Base-by-base conservation (phyloP, 2,113 vertebrate genomes). In the Pao palembangensis region DNA sequence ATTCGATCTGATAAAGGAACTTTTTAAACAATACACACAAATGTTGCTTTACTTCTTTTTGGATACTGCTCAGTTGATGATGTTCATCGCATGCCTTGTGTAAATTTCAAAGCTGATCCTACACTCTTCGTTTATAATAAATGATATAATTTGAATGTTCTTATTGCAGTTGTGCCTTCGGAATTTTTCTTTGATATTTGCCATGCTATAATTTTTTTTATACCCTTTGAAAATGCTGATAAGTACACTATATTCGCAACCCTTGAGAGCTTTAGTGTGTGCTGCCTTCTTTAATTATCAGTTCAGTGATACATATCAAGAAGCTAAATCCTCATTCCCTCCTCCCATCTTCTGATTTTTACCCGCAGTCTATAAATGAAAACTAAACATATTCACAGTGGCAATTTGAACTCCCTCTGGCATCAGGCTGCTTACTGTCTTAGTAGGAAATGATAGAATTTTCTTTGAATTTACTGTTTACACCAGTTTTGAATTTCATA, bases 351-450 rank as follows among this genome's bases (percentile, higher is more conserved):
- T 43, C 8, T 31, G 43, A 41, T 71, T n/a, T 69, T 67, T 64
- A 64, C 53, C 57, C 51, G 51, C 31, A 47, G 21, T 55, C 51
- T 58, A 20, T 12, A 11, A 71, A 5, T 57, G 13, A 53, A 61
- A 11, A 20, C 67, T 65, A 51, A 79, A 82, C 54, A 75, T 55
- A 55, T 21, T 52, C 34, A 48, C 13, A 14, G 34, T 52, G 43
- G 19, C 52, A 67, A 53, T 4, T 79, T 63, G 15, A 65, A 73
- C 59, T 66, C 28, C 41, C 34, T 51, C 8, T 51, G 8, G 41
- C 56, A 61, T 58, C 13, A n/a, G 65, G 52, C 4, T 5, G 34
- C 70, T 58, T 74, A 43, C 19, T 15, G 61, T 68, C 53, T n/a
- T 56, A 56, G 59, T 21, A 4, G 58, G 34, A 41, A 55, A 25